These are phyloP conservation scores for Actinemys pallida DNA, from an alignment of 2,113 vertebrate genomes.

Conservation along the genomic window DNA sequence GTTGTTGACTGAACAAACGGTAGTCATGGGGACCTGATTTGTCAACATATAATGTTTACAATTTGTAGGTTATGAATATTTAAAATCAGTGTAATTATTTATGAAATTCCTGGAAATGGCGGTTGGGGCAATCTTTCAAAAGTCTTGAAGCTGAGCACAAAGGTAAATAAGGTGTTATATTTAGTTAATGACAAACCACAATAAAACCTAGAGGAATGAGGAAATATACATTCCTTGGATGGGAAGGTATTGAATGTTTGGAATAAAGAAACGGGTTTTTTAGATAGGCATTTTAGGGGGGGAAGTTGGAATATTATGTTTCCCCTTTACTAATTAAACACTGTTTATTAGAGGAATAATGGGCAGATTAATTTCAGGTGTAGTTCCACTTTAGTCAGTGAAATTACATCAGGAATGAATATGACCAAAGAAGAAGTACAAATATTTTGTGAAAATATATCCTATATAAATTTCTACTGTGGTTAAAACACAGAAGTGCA, in stretches of 20 bases:
- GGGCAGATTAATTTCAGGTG: not conserved
- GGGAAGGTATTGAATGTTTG: not conserved
- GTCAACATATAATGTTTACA: not conserved
- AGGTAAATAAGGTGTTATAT: conserved; percentile 16
- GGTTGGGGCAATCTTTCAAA: not conserved
- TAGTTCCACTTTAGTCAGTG: conserved; percentile 19
- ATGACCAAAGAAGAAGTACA: conserved; percentile 4
- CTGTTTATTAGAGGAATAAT: conserved; percentile 19
- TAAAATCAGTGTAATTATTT: conserved; percentile 53
- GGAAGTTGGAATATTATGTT: not conserved
- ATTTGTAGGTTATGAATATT: conserved; percentile 45
- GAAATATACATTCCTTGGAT: not conserved
- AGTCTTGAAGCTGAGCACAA: conserved; percentile 31
- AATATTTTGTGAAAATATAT: conserved; percentile 27
- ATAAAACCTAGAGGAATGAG: not conserved
- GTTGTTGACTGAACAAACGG: not conserved
- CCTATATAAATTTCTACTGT: not conserved
- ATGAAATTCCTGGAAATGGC: conserved; percentile 33
- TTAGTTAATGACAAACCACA: not conserved
- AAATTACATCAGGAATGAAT: conserved; percentile 1
- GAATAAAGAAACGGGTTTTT: conserved; percentile 1
- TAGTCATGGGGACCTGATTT: conserved; percentile 33
- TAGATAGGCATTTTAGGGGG: not conserved
- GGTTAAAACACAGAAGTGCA: not conserved
- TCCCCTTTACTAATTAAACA: not conserved